These are phyloP conservation scores for Reinhardtius hippoglossoides DNA, from an alignment of 2,113 vertebrate species.

Conservation along the genomic window DNA sequence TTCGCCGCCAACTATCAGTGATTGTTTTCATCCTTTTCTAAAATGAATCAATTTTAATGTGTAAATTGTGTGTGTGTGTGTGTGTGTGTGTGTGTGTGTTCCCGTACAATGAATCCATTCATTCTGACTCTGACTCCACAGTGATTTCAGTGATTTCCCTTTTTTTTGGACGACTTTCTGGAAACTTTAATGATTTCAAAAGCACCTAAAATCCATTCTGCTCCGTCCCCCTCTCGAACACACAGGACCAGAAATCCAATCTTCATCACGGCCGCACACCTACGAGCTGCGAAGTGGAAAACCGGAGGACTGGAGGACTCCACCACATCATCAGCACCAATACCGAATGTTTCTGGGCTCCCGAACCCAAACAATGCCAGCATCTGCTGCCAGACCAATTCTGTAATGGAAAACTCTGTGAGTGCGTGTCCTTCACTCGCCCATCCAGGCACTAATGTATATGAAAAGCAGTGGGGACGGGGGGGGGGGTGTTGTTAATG, in stretches of 20 bases:
- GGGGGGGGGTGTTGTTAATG: constrained; percentile 61
- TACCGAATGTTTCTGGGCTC: constrained; percentile 67
- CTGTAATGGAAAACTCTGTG: constrained; percentile 60
- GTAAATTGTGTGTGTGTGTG: too few relatives aligned
- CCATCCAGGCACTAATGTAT: constrained; percentile 76
- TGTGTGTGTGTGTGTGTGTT: too few relatives aligned
- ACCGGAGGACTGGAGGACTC: constrained; percentile 43
- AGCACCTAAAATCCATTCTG: neutral
- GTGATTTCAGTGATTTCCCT: too few relatives aligned
- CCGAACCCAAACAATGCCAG: constrained; percentile 69
- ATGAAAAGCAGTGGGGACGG: constrained; percentile 66
- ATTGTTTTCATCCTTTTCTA: neutral
- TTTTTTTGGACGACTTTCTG: neutral
- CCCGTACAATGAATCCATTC: neutral
- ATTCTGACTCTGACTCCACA: neutral
- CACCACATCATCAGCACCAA: constrained; percentile 44
- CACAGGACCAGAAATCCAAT: constrained; percentile 28
- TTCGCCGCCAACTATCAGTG: too few relatives aligned
- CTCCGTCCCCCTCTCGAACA: neutral
- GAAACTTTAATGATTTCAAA: constrained; percentile 7
- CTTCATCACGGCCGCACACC: constrained; percentile 41
- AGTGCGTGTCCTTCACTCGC: constrained; percentile 40
- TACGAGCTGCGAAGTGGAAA: constrained; percentile 28
- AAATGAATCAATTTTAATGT: neutral
- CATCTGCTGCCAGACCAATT: constrained; percentile 52